Base-by-base conservation (phyloP, 2,113 vertebrate species). In the Camelus bactrianus region DNA sequence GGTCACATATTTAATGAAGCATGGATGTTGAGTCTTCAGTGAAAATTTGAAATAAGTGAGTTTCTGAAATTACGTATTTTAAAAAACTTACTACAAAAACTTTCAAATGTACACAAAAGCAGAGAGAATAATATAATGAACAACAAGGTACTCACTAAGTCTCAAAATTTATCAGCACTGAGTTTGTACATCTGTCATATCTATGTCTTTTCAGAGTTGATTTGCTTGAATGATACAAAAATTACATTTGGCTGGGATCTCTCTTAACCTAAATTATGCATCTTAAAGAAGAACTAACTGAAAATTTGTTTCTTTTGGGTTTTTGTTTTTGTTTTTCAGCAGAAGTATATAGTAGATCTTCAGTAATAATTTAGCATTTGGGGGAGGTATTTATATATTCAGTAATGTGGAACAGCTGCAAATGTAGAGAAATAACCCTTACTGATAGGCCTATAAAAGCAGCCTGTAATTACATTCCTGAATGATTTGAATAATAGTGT, bases 401-500 rank as follows among this genome's bases (percentile, higher is more conserved):
- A 97, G 46, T 92, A 98, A 98, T 26, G 38, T 88, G 95, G 76
- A 97, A 80, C 54, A 94, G 94, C 80, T 96, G 89, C 42, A 96
- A 98, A 97, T 97, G 77, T 96, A 96, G 96, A 98, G 87, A 97
- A 98, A 38, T 77, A 95, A 93, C 35, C 38, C 91, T 96, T 97
- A 96, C n/a, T 96, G 98, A 99, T 62, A 98, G 98, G 98, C 98
- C 99, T 99, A 98, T 98, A 99, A 99, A 99, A 99, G 98, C 97
- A 98, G 98, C 98, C 99, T 99, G 96, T 98, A 99, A 99, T 99
- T 99, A 99, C 97, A 98, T 98, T 95, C 94, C 96, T 97, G 98
- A 98, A 98, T 98, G 97, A 98, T 99, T 97, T 99, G 98, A 99
- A 99, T 99, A 99, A 99, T 98, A 99, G 98, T 98, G 98, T 98